Base-by-base conservation (phyloP, 2,888 invertebrate species). In the Gastrophysa polygoni region DNA sequence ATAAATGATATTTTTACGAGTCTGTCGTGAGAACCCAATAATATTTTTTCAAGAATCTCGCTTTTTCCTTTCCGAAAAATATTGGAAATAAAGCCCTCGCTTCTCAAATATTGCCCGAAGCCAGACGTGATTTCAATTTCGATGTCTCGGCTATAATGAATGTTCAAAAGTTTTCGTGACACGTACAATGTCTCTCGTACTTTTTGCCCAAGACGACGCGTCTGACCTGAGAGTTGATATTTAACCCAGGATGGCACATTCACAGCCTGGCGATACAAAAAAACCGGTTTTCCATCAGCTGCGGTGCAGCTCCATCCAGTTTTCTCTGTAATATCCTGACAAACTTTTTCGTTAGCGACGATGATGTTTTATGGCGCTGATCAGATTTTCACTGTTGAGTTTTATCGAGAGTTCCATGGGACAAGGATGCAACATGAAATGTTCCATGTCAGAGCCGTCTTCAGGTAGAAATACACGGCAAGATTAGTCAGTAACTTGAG, bases 291-390 rank as follows among this genome's bases (percentile, higher is more conserved):
- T 38, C n/a, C n/a, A n/a, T n/a, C 8, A 20, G 43, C 29, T 56
- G 28, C 20, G 32, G 29, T 24, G 55, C 28, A 24, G 46, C 28
- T 56, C 46, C 46, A 47, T 56, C 18, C 38, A 47, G 24, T 54
- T 48, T 55, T 24, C 38, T 54, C 38, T 20, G 28, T 18, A 60
- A 47, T 44, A 24, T 32, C 6, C 49, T 18, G 28, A 10, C 18
- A 8, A 48, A 32, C 28, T 47, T 55, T 47, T 48, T 10, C 24
- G 48, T 49, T 34, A 48, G 20, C 55, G 2, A 32, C 10, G 10
- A 32, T 24, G 24, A 32, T 8, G 29, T 10, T 2, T 7, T 7
- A 32, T 8, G 10, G 29, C 29, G 3, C 24, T 7, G 24, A 24
- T 24, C 7, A 24, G 24, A 24, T n/a, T n/a, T n/a, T n/a, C n/a